Percentiles rank a stretch among this genome's conserved stretches.
Evolutionary conservation across 2,797 vertebrate genomes (phyloP).

Genomic region (Loriculus beryllinus): DNA sequence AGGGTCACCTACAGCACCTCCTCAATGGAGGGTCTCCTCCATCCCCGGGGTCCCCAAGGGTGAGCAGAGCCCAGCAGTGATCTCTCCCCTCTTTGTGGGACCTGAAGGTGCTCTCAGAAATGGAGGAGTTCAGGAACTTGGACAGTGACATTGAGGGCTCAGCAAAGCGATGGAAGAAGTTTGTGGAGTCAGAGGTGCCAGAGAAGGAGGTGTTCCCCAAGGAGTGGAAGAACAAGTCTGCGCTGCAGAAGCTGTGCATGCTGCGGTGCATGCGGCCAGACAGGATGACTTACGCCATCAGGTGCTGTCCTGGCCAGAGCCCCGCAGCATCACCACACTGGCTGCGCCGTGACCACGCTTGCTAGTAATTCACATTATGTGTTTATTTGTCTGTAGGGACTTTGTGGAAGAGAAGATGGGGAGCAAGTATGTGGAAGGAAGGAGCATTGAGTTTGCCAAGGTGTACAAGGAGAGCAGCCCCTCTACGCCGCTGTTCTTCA

Average conservation of each 20-base stretch:
- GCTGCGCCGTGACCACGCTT: rapidly evolving
- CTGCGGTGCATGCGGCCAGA: slow-evolving; percentile 77
- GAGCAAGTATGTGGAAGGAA: slow-evolving; percentile 75
- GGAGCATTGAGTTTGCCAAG: slow-evolving; percentile 72
- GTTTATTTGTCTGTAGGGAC: slow-evolving; percentile 48
- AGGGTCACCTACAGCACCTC: not conserved
- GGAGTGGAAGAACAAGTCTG: slow-evolving; percentile 77
- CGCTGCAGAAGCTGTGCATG: slow-evolving; percentile 78
- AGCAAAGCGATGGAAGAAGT: slow-evolving; percentile 77
- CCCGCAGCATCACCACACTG: rapidly evolving
- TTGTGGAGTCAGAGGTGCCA: slow-evolving; percentile 75
- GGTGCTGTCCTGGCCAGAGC: slow-evolving; percentile 9
- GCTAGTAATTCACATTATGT: not conserved
- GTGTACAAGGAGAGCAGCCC: slow-evolving; percentile 78
- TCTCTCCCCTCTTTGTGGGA: not conserved
- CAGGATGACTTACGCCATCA: slow-evolving; percentile 78
- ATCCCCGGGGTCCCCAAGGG: not conserved
- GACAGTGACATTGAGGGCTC: slow-evolving; percentile 76
- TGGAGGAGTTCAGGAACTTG: slow-evolving; percentile 77
- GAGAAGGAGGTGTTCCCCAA: slow-evolving; percentile 78
- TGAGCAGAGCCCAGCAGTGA: not conserved
- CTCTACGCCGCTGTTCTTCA: slow-evolving; percentile 76
- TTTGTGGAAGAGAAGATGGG: slow-evolving; percentile 82
- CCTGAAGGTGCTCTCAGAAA: slow-evolving; percentile 73
- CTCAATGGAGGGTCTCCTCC: not conserved